Percentiles rank a stretch among this genome's conserved stretches.
phyloP scores from a whole-genome alignment of 2,888 invertebrate genomes.

The Gari tellinella region DNA sequence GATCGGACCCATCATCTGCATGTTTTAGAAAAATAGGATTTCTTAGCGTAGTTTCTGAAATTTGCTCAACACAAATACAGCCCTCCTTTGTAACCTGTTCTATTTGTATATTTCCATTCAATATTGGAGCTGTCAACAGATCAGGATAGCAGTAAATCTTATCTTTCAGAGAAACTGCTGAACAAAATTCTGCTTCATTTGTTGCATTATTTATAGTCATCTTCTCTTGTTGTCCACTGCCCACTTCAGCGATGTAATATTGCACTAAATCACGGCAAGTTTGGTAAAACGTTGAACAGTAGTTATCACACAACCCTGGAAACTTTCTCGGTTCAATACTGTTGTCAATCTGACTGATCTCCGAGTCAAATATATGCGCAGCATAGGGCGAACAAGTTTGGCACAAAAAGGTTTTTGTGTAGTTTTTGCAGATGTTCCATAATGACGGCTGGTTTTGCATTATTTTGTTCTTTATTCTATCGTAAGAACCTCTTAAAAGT shows the following conservation, averaged over 20 bases:
- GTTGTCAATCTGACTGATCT: slow-evolving; percentile 52
- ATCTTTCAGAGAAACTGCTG: slow-evolving; percentile 63
- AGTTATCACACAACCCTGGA: slow-evolving; percentile 77
- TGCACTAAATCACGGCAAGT: slow-evolving; percentile 67
- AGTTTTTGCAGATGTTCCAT: slow-evolving; percentile 65
- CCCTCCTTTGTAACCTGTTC: slow-evolving; percentile 66
- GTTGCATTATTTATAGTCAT: neutral
- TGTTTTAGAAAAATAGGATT: slow-evolving; percentile 75
- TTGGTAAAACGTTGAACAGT: slow-evolving; percentile 72
- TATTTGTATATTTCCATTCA: slow-evolving; percentile 65
- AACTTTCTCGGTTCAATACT: slow-evolving; percentile 61
- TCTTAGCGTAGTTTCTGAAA: slow-evolving; percentile 53
- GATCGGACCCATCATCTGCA: slow-evolving; percentile 76
- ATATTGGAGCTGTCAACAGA: slow-evolving; percentile 66
- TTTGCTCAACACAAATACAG: slow-evolving; percentile 78
- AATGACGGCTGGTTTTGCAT: slow-evolving; percentile 18
- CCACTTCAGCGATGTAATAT: slow-evolving; percentile 61
- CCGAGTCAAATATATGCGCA: slow-evolving; percentile 80
- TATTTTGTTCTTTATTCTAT: slow-evolving; percentile 46
- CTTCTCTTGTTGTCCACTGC: slow-evolving; percentile 1
- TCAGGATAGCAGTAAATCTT: slow-evolving; percentile 80
- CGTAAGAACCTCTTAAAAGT: slow-evolving; percentile 55
- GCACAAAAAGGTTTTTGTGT: slow-evolving; percentile 74
- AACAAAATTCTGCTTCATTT: slow-evolving; percentile 66
- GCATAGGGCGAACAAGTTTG: slow-evolving; percentile 82